phyloP scores from a whole-genome alignment of 2,888 invertebrate genomes.

The Acleris emargana region DNA sequence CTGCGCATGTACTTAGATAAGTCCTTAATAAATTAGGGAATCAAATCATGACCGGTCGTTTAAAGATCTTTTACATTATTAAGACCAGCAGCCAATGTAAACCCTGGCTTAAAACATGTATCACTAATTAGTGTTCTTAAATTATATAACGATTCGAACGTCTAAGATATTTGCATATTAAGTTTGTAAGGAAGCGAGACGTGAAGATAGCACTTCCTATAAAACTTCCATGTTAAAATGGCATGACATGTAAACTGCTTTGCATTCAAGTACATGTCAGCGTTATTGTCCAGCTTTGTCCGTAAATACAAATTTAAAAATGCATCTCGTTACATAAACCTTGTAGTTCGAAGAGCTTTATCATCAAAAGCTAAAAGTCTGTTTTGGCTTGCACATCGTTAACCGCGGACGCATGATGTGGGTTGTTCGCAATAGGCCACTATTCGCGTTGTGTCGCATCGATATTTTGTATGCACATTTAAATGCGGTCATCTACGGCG shows the following conservation, averaged over 20 bases:
- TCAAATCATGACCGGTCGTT: no score
- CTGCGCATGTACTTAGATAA: no score
- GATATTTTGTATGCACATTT: slow-evolving; percentile 81
- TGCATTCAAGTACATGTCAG: slow-evolving; percentile 77
- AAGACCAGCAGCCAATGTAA: no score
- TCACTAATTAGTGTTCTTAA: slow-evolving; percentile 20
- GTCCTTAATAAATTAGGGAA: no score
- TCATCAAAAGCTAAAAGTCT: slow-evolving; percentile 35
- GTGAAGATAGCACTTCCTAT: slow-evolving; percentile 67
- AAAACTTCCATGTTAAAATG: slow-evolving; percentile 67
- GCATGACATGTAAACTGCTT: slow-evolving; percentile 75
- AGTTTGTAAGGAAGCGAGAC: slow-evolving; percentile 41
- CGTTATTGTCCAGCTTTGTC: slow-evolving; percentile 75
- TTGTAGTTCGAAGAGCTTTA: slow-evolving; percentile 42
- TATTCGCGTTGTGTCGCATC: slow-evolving; percentile 73
- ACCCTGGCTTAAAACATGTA: no score
- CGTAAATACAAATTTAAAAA: slow-evolving; percentile 26
- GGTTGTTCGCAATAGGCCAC: slow-evolving; percentile 58
- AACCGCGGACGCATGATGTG: slow-evolving; percentile 40
- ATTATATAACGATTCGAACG: slow-evolving; percentile 1
- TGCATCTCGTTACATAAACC: slow-evolving; percentile 12
- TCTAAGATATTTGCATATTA: slow-evolving; percentile 34
- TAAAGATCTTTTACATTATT: no score
- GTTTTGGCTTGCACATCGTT: slow-evolving; percentile 41
- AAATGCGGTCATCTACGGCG: slow-evolving; percentile 77